Conservation (phyloP, 2,113 vertebrate genomes). For the Argyrosomus japonicus region DNA sequence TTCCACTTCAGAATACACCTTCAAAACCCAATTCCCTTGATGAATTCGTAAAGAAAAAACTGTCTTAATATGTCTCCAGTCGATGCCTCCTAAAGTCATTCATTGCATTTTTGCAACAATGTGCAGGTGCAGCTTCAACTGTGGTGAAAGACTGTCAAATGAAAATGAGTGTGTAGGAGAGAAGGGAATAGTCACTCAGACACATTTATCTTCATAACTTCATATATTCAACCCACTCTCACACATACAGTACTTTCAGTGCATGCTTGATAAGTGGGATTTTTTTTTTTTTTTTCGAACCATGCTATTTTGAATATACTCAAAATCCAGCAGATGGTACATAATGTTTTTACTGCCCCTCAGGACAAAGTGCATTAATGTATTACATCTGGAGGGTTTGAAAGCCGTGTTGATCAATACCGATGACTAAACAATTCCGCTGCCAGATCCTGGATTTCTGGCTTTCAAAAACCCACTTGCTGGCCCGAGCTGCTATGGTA, state of each 20-base stretch:
- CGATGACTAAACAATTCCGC: background rate
- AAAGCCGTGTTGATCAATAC: background rate
- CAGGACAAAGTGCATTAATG: background rate
- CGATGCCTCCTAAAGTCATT: background rate
- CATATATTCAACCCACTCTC: background rate
- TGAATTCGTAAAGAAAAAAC: background rate
- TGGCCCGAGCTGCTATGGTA: background rate
- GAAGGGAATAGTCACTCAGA: background rate
- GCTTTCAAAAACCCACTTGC: constrained; percentile 4
- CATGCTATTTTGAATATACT: background rate
- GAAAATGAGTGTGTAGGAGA: background rate
- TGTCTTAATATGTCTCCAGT: background rate
- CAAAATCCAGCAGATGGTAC: background rate
- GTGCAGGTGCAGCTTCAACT: background rate
- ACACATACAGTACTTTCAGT: too few relatives aligned
- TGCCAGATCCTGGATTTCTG: constrained; percentile 8
- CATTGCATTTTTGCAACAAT: background rate
- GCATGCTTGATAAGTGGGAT: background rate
- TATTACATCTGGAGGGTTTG: constrained; percentile 3
- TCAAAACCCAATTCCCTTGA: background rate
- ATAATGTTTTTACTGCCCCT: background rate
- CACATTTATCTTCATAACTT: constrained; percentile 4
- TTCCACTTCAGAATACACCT: background rate
- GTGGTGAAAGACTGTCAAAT: background rate
- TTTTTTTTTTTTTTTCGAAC: background rate